phyloP scores from a whole-genome alignment of 2,797 vertebrate genomes.

The Esox lucius region DNA sequence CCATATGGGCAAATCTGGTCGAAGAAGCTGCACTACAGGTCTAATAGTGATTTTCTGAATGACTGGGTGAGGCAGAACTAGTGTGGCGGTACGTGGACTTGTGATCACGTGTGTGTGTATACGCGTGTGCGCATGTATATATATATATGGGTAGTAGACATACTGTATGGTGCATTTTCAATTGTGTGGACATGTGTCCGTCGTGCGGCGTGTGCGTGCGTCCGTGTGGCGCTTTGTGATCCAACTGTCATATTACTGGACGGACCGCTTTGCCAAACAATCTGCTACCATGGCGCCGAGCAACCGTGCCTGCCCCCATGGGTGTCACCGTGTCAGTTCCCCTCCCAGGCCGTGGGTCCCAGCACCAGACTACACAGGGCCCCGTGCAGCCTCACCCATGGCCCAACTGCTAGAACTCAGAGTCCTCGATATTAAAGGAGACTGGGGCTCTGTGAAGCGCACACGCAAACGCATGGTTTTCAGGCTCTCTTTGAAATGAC shows the following conservation, averaged over 20 bases:
- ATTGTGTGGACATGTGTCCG: background rate
- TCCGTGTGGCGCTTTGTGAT: constrained; percentile 16
- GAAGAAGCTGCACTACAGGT: background rate
- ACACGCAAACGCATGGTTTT: background rate
- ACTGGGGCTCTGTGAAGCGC: background rate
- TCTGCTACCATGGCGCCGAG: constrained; percentile 37
- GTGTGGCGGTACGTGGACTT: background rate
- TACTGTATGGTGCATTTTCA: background rate
- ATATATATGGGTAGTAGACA: background rate
- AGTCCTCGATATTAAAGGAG: background rate
- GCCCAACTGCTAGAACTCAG: constrained; percentile 5
- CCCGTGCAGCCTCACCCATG: constrained; percentile 22
- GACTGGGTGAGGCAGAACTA: background rate
- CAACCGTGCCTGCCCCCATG: constrained; percentile 20
- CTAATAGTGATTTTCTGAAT: background rate
- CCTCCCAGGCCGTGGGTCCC: background rate
- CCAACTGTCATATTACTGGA: constrained; percentile 30
- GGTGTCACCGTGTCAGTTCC: constrained; percentile 11
- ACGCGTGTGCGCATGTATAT: background rate
- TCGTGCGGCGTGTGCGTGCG: constrained; percentile 11
- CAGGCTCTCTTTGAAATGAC: background rate
- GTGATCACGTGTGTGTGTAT: background rate
- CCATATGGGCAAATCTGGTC: background rate
- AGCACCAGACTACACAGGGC: constrained; percentile 7
- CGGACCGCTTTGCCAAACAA: constrained; percentile 41